Percentiles rank a stretch among this genome's conserved stretches.
Conservation (phyloP, 2,888 invertebrate genomes). For the Odontothrips loti region DNA sequence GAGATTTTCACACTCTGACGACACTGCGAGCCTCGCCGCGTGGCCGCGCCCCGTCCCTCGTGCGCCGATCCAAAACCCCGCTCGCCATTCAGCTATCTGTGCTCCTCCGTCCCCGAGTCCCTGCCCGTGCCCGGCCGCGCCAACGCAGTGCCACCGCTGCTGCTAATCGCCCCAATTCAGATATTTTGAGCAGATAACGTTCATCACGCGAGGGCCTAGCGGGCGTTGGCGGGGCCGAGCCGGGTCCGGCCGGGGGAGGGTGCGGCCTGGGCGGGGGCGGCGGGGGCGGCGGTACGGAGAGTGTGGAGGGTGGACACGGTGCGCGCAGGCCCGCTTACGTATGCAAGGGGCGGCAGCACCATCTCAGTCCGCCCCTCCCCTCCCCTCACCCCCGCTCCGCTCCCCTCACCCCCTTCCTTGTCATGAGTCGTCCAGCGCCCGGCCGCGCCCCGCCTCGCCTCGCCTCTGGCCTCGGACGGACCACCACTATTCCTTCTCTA, state of each 20-base stretch:
- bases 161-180: slow-evolving; percentile 24
- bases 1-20: slow-evolving; percentile 4
- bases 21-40: neutral
- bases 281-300: neutral
- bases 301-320: neutral
- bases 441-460: slow-evolving; percentile 1
- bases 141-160: neutral
- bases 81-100: no score
- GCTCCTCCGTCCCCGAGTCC: no score
- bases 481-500: slow-evolving; percentile 1
- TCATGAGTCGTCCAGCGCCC: slow-evolving; percentile 25
- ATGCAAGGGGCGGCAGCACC: slow-evolving; percentile 18
- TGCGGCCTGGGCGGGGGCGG: neutral
- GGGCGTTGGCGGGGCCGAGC: neutral
- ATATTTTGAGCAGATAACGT: slow-evolving; percentile 25
- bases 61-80: neutral
- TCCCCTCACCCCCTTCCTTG: neutral
- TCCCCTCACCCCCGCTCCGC: neutral
- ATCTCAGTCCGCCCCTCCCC: neutral
- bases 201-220: neutral
- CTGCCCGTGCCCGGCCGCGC: neutral
- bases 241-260: neutral
- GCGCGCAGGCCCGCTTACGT: slow-evolving; percentile 15
- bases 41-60: neutral
- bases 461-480: slow-evolving; percentile 14